phyloP scores from a whole-genome alignment of 1,140 invertebrate genomes.

The Rhopalosiphum padi region DNA sequence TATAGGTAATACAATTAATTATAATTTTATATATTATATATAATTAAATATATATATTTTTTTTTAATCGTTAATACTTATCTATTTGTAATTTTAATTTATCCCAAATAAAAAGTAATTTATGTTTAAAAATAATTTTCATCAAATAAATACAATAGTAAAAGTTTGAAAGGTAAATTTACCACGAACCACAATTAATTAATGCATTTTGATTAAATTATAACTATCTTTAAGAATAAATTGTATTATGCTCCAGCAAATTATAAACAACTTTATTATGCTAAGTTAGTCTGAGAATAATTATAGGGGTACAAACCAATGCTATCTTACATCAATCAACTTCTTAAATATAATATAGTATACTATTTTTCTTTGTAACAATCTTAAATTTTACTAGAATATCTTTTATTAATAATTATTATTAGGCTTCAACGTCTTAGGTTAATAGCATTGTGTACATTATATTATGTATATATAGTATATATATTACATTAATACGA shows the following conservation, averaged over 20 bases:
- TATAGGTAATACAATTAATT: no score
- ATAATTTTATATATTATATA: not conserved
- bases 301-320: not conserved
- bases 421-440: not conserved
- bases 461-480: no score
- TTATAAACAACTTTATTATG: not conserved
- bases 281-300: not conserved
- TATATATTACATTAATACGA: no score
- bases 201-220: not conserved
- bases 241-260: not conserved
- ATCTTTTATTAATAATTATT: not conserved
- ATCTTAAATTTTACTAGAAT: not conserved
- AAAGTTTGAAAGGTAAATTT: no score
- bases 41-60: not conserved
- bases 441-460: no score
- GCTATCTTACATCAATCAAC: not conserved
- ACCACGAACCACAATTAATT: not conserved
- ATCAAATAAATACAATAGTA: not conserved
- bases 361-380: not conserved
- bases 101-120: not conserved
- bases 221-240: not conserved
- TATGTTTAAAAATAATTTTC: not conserved
- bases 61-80: not conserved
- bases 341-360: not conserved
- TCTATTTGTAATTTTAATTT: not conserved